Evolutionary conservation across 2,888 invertebrate genomes (phyloP).

Genomic region (Mythimna impura): DNA sequence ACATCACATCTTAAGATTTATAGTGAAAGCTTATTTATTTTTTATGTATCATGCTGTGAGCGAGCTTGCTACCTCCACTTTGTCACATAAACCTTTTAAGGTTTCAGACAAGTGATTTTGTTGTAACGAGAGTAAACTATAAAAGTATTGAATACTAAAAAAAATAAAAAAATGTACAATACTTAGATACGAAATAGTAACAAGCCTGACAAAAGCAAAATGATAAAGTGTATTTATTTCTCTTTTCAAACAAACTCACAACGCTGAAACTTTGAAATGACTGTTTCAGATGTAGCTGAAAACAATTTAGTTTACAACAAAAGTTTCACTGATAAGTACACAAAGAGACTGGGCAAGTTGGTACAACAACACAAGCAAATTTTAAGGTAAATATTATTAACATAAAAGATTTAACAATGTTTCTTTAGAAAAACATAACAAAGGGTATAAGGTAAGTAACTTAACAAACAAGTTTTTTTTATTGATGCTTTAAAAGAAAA

Average conservation of each 20-base stretch:
- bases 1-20: no score
- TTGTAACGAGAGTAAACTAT: no score
- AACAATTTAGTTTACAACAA: slow-evolving; percentile 68
- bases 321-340: slow-evolving; percentile 71
- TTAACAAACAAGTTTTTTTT: not conserved
- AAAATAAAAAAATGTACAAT: no score
- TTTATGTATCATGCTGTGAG: no score
- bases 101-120: no score
- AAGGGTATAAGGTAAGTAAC: not conserved
- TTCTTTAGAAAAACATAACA: slow-evolving; percentile 11
- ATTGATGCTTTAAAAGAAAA: not conserved
- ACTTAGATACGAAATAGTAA: no score
- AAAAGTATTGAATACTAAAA: no score
- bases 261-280: slow-evolving; percentile 43
- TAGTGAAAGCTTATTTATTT: no score
- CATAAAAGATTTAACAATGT: slow-evolving; percentile 11
- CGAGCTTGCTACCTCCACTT: no score
- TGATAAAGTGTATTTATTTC: slow-evolving; percentile 12
- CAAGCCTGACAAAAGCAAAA: not conserved
- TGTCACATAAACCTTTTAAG: no score
- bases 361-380: slow-evolving; percentile 81
- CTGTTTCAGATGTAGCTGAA: slow-evolving; percentile 69
- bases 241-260: slow-evolving; percentile 26
- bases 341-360: slow-evolving; percentile 74
- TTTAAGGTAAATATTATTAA: slow-evolving; percentile 73